Evolutionary conservation across 2,797 vertebrate genomes (phyloP).

Genomic region (Nyctalus aviator): DNA sequence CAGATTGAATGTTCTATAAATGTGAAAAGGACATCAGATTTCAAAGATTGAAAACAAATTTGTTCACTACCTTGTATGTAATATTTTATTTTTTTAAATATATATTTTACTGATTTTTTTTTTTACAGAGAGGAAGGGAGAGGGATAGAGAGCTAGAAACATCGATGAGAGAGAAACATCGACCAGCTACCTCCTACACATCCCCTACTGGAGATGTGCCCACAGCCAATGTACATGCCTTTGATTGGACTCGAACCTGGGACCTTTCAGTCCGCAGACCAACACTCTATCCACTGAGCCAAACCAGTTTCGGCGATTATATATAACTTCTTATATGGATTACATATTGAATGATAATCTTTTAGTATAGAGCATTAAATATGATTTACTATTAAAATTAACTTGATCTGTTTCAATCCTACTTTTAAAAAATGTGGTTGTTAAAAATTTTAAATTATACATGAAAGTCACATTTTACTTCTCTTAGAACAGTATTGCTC

Average conservation of each 20-base stretch:
- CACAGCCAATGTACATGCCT: no score
- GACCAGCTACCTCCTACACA: no score
- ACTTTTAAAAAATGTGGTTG: not conserved
- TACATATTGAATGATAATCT: not conserved
- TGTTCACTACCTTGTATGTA: not conserved
- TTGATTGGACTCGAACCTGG: no score
- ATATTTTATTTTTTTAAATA: not conserved
- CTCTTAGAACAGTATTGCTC: not conserved
- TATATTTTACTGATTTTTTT: no score
- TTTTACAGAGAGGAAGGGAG: no score
- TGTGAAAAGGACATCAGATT: not conserved
- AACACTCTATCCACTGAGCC: no score
- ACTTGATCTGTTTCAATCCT: not conserved
- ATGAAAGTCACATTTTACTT: not conserved
- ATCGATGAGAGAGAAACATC: no score
- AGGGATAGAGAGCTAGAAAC: no score
- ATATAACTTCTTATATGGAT: not conserved
- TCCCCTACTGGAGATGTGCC: no score
- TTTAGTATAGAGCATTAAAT: not conserved
- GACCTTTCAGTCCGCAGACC: no score
- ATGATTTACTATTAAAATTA: conserved; percentile 10
- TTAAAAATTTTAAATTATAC: not conserved
- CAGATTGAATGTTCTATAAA: not conserved
- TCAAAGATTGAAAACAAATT: not conserved
- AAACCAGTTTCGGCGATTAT: no score